phyloP scores from a whole-genome alignment of 2,888 invertebrate genomes.

The Capitulum mitella region DNA sequence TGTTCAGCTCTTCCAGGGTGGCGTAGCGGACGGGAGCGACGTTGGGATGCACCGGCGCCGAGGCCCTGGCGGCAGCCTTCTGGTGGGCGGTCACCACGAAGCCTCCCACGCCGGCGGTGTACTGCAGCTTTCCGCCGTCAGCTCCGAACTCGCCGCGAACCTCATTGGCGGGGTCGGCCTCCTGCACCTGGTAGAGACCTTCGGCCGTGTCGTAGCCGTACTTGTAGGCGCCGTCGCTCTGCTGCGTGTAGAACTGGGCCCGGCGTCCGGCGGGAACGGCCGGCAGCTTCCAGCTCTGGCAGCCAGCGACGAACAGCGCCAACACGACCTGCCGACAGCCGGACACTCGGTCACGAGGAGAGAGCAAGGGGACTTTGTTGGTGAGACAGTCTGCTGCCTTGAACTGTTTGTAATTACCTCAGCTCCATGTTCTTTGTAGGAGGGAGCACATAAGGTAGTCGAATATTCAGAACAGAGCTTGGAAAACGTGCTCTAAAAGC shows the following conservation, averaged over 20 bases:
- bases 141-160: slow-evolving; percentile 52
- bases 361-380: no score
- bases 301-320: slow-evolving; percentile 3
- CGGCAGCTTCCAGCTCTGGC: slow-evolving; percentile 41
- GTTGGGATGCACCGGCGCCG: slow-evolving; percentile 26
- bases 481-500: no score
- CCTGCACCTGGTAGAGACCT: slow-evolving; percentile 58
- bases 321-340: not conserved
- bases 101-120: slow-evolving; percentile 69
- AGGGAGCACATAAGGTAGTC: no score
- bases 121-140: slow-evolving; percentile 55
- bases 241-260: slow-evolving; percentile 43
- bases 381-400: no score
- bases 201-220: slow-evolving; percentile 64
- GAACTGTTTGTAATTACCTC: no score
- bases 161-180: slow-evolving; percentile 58
- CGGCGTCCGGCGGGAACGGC: slow-evolving; percentile 41
- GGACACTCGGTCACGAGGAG: no score
- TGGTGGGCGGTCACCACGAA: slow-evolving; percentile 61
- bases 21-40: slow-evolving; percentile 20
- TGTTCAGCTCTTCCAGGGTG: not conserved
- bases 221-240: slow-evolving; percentile 62
- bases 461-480: no score
- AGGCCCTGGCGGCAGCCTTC: slow-evolving; percentile 30
- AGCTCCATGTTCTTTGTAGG: no score